A percentile compares a stretch with the other conserved stretches of the same genome.
These are phyloP conservation scores for Microtus ochrogaster DNA, from an alignment of 2,113 vertebrate genomes.

Conservation along the genomic window DNA sequence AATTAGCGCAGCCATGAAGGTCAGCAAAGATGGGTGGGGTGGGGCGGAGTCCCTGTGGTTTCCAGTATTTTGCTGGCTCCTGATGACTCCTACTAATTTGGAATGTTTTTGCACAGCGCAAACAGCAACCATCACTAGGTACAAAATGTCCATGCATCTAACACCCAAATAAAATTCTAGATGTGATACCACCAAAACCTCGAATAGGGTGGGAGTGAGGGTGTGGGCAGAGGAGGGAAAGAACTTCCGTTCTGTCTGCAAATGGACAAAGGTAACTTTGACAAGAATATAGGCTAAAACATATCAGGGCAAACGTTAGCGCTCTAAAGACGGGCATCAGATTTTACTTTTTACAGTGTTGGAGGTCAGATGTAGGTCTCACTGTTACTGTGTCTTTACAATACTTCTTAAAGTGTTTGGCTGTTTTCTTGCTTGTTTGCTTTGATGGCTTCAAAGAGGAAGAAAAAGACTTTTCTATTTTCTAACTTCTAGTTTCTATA, in stretches of 20 bases:
- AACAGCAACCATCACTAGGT: background rate
- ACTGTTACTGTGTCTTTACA: background rate
- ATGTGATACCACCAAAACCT: background rate
- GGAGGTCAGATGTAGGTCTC: background rate
- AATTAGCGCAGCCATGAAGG: constrained; percentile 35
- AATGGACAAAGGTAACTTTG: background rate
- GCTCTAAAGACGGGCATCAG: background rate
- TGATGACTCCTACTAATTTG: background rate
- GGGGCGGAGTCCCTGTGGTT: background rate
- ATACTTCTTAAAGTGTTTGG: background rate
- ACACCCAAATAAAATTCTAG: constrained; percentile 28
- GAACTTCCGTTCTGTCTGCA: constrained; percentile 3
- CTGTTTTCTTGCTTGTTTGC: background rate
- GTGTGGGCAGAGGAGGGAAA: background rate
- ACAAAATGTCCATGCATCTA: constrained; percentile 10
- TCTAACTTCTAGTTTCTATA: background rate
- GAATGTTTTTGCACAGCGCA: constrained; percentile 32
- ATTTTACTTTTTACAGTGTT: background rate
- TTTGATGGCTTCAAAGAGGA: background rate
- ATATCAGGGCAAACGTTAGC: background rate
- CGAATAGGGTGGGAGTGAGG: background rate
- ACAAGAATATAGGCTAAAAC: background rate
- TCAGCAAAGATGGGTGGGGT: background rate
- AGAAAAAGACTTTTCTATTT: background rate
- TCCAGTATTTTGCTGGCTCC: constrained; percentile 23